Conservation (phyloP, 35 echinoderm and acorn worm genomes). For the Hemicentrotus pulcherrimus region DNA sequence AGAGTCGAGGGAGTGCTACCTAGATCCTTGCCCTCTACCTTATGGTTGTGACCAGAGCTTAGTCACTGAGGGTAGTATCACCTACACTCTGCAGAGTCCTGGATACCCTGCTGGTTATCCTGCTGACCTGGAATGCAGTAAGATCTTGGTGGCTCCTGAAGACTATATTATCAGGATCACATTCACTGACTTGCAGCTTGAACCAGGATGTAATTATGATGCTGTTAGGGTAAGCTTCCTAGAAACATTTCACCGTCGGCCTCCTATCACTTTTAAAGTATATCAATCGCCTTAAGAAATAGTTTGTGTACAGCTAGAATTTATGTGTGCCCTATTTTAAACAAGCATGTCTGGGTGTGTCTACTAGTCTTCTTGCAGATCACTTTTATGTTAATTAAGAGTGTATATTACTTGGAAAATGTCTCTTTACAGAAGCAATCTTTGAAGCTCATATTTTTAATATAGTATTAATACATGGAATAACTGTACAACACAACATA, state of each 20-base stretch:
- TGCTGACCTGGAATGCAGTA: constrained; percentile 60
- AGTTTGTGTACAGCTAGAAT: no score
- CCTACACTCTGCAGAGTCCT: constrained; percentile 54
- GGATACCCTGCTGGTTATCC: constrained; percentile 74
- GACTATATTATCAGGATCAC: constrained; percentile 54
- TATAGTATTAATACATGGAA: no score
- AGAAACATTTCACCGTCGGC: neutral
- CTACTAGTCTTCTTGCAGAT: no score
- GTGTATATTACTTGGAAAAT: no score
- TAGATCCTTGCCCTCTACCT: constrained; percentile 44
- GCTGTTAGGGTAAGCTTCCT: neutral
- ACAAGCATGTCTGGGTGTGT: no score
- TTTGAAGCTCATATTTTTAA: no score
- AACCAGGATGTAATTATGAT: constrained; percentile 49
- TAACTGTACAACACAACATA: no score
- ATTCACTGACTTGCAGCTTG: constrained; percentile 75
- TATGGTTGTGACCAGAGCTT: constrained; percentile 66
- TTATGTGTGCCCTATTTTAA: no score
- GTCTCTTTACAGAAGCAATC: no score
- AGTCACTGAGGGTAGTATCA: neutral
- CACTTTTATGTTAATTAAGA: no score
- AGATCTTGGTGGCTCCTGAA: constrained; percentile 43
- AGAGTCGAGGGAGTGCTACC: constrained; percentile 22
- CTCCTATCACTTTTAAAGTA: no score
- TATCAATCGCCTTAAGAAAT: no score